Percentiles rank a stretch among this genome's conserved stretches.
phyloP scores from a whole-genome alignment of 2,797 vertebrate species.

The Strix occidentalis region DNA sequence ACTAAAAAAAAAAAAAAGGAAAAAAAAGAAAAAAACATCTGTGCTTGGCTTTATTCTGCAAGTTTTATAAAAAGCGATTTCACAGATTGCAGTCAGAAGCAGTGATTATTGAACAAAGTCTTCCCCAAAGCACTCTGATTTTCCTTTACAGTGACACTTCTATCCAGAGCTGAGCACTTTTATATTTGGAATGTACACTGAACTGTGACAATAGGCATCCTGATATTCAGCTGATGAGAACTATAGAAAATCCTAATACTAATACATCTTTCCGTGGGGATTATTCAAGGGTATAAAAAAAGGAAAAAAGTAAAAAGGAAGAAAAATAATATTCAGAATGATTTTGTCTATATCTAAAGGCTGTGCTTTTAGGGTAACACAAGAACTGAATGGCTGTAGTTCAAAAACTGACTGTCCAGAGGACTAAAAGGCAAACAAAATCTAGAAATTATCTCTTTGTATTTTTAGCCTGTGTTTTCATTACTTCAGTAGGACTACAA shows the following conservation, averaged over 20 bases:
- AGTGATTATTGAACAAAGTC: conserved; percentile 42
- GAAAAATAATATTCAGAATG: background rate
- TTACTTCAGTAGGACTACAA: background rate
- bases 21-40: background rate
- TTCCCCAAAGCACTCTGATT: conserved; percentile 42
- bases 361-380: background rate
- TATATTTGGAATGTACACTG: background rate
- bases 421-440: conserved; percentile 14
- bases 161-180: background rate
- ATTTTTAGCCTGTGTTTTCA: conserved; percentile 14
- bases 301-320: background rate
- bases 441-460: background rate
- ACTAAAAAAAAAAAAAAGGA: background rate
- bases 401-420: background rate
- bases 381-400: background rate
- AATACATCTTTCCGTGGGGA: background rate
- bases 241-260: background rate
- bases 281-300: background rate
- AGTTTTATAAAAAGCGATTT: background rate
- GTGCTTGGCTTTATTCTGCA: background rate
- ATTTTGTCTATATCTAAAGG: background rate
- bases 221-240: conserved; percentile 20
- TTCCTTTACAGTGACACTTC: background rate
- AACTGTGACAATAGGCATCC: conserved; percentile 2
- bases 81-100: conserved; percentile 4